phyloP scores from a whole-genome alignment of 2,888 invertebrate species.

The Drosophila lacicola region DNA sequence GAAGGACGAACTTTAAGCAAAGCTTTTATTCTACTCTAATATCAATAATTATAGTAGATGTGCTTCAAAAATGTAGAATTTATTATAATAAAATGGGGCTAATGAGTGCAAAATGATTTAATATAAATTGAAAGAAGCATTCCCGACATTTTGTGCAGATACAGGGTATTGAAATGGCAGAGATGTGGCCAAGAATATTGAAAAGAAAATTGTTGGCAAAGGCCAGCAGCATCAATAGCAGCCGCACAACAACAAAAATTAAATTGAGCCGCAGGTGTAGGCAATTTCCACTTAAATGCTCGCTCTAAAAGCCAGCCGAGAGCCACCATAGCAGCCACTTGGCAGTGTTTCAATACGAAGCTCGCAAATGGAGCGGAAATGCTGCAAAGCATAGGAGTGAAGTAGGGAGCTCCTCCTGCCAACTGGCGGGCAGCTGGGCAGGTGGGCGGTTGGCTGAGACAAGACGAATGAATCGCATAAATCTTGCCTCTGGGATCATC shows the following conservation, averaged over 20 bases:
- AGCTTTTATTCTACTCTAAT: no score
- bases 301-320: slow-evolving; percentile 51
- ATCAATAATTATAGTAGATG: no score
- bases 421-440: slow-evolving; percentile 11
- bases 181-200: slow-evolving; percentile 16
- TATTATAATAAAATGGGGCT: no score
- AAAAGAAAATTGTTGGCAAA: slow-evolving; percentile 27
- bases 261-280: slow-evolving; percentile 80
- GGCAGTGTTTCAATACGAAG: slow-evolving; percentile 71
- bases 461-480: slow-evolving; percentile 75
- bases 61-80: no score
- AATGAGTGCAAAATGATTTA: neutral
- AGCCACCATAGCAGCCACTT: slow-evolving; percentile 28
- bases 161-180: slow-evolving; percentile 5
- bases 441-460: slow-evolving; percentile 36
- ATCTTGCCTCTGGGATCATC: slow-evolving; percentile 69
- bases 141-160: neutral
- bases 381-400: slow-evolving; percentile 36
- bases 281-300: slow-evolving; percentile 78
- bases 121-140: neutral
- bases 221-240: slow-evolving; percentile 45
- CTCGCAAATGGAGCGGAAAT: slow-evolving; percentile 78
- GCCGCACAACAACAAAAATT: slow-evolving; percentile 65
- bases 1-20: neutral
- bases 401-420: neutral